A percentile compares a stretch with the other conserved stretches of the same genome.
phyloP scores from a whole-genome alignment of 2,888 invertebrate species.

The Drosophila kambysellisi region DNA sequence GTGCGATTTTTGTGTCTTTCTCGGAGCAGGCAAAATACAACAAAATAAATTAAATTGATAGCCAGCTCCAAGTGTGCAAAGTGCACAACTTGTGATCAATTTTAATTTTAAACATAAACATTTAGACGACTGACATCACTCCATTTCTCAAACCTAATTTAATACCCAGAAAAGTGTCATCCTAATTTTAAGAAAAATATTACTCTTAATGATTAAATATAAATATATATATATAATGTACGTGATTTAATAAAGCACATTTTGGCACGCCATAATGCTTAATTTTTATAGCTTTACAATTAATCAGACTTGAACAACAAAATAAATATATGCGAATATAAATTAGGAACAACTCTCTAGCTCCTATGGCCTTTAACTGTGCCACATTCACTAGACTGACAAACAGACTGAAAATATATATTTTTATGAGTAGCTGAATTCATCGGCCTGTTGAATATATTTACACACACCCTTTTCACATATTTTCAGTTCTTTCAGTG shows the following conservation, averaged over 20 bases:
- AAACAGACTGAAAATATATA: background rate
- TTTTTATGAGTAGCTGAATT: background rate
- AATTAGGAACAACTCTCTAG: background rate
- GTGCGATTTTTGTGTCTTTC: conserved; percentile 22
- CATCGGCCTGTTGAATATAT: background rate
- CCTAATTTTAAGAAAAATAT: background rate
- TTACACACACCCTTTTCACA: background rate
- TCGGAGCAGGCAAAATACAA: conserved; percentile 11
- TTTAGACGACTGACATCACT: background rate
- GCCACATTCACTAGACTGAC: background rate
- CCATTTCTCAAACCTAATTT: background rate
- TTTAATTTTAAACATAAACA: background rate
- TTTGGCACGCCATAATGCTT: background rate
- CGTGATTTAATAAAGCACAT: background rate
- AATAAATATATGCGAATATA: background rate
- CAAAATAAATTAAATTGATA: conserved; percentile 28
- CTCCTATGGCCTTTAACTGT: background rate
- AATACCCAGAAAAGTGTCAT: background rate
- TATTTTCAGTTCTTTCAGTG: background rate
- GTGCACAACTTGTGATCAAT: background rate
- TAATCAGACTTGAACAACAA: background rate
- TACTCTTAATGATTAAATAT: background rate
- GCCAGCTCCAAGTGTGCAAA: conserved; percentile 10
- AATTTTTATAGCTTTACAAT: background rate
- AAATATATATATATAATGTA: too few species aligned